These are phyloP conservation scores for Tetragonisca angustula DNA, from an alignment of 2,888 invertebrate species.

Conservation along the genomic window DNA sequence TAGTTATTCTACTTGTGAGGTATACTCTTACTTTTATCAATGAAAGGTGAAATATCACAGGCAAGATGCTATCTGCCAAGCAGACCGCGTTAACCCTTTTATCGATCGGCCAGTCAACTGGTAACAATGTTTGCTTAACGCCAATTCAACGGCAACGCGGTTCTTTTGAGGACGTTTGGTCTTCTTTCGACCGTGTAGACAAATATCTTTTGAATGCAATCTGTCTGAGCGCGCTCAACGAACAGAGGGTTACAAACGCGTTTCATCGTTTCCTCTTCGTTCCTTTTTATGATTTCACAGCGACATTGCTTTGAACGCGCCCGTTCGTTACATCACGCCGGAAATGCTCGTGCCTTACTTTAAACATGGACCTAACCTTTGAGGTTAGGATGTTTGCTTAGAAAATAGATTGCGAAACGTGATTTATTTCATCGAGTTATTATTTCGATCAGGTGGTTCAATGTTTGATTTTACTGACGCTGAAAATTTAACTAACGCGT, in stretches of 20 bases:
- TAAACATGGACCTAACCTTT: not conserved
- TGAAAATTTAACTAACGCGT: too few relatives aligned
- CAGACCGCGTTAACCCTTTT: slow-evolving; percentile 55
- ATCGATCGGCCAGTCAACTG: slow-evolving; percentile 47
- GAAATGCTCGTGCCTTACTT: slow-evolving; percentile 12
- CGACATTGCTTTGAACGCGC: not conserved
- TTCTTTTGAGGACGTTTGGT: slow-evolving; percentile 10
- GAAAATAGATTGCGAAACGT: not conserved
- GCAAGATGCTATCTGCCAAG: slow-evolving; percentile 48
- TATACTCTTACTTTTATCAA: too few relatives aligned
- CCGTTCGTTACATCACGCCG: not conserved
- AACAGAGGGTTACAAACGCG: not conserved
- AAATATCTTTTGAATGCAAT: slow-evolving; percentile 8
- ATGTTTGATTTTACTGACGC: too few relatives aligned
- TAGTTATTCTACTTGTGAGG: too few relatives aligned
- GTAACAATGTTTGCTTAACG: slow-evolving; percentile 53
- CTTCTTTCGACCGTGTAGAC: slow-evolving; percentile 2
- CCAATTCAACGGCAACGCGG: slow-evolving; percentile 31
- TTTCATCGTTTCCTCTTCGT: not conserved
- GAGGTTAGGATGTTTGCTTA: not conserved
- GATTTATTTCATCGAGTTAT: not conserved
- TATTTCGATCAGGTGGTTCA: not conserved
- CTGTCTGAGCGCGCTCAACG: not conserved
- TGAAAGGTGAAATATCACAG: slow-evolving; percentile 16
- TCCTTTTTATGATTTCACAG: not conserved